These are phyloP conservation scores for Caiman crocodilus DNA, from an alignment of 2,797 vertebrate genomes.

Conservation along the genomic window DNA sequence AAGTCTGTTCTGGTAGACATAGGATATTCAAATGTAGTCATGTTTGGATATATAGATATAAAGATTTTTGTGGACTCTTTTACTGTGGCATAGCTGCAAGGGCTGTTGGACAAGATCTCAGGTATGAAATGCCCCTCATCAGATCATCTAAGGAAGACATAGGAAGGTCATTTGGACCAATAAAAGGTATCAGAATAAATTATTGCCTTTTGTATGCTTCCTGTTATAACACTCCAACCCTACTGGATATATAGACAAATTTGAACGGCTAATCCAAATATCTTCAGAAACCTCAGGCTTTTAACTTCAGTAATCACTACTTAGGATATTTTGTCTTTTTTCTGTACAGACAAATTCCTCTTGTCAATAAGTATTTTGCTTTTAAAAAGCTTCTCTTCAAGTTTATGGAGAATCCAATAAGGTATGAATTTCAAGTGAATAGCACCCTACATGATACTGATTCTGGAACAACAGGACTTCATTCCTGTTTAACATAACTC, in stretches of 20 bases:
- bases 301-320: slow-evolving; percentile 44
- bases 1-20: no score
- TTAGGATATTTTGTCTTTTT: slow-evolving; percentile 31
- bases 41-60: no score
- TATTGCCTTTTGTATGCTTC: no score
- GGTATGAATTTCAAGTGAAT: slow-evolving; percentile 73
- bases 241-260: not conserved
- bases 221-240: no score
- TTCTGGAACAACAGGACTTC: slow-evolving; percentile 57
- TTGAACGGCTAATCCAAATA: not conserved
- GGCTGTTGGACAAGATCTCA: no score
- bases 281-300: slow-evolving; percentile 2
- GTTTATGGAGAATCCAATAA: not conserved
- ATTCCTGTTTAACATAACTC: slow-evolving; percentile 67
- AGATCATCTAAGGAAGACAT: no score
- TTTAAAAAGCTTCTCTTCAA: not conserved
- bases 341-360: not conserved
- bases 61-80: no score
- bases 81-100: no score
- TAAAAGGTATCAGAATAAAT: no score
- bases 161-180: no score
- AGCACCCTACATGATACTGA: slow-evolving; percentile 58
- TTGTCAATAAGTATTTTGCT: slow-evolving; percentile 36
- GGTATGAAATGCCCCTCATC: not conserved
- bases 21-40: no score